These are phyloP conservation scores for Heliconius ismenius DNA, from an alignment of 2,888 invertebrate species.

Conservation along the genomic window DNA sequence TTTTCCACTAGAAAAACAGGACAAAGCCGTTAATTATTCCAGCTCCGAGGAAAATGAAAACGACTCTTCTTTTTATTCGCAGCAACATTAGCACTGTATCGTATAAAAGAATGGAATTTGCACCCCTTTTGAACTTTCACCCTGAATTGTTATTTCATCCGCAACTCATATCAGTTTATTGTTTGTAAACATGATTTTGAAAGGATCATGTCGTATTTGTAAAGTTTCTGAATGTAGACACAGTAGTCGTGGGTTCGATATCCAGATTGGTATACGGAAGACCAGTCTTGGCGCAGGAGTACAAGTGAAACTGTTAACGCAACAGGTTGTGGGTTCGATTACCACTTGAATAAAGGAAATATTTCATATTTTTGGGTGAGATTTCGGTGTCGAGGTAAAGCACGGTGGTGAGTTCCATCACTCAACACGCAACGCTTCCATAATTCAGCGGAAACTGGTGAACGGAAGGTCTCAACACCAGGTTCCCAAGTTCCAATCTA, in stretches of 20 bases:
- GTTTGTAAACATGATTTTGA: neutral
- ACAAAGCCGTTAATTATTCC: slow-evolving; percentile 30
- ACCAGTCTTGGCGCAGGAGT: neutral
- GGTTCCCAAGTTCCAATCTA: neutral
- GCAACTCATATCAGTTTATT: neutral
- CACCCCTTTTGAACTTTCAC: neutral
- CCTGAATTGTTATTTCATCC: slow-evolving; percentile 3
- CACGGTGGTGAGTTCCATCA: neutral
- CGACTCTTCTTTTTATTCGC: slow-evolving; percentile 5
- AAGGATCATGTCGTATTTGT: neutral
- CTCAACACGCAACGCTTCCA: neutral
- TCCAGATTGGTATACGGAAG: no score
- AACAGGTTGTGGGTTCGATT: no score
- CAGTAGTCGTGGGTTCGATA: no score
- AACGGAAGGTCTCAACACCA: neutral
- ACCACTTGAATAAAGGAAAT: no score
- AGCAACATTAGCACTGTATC: slow-evolving; percentile 29
- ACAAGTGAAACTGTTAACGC: neutral
- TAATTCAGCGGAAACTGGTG: neutral
- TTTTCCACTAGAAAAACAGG: slow-evolving; percentile 12
- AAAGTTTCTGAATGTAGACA: neutral
- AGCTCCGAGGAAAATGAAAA: slow-evolving; percentile 13
- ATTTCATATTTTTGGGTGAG: no score
- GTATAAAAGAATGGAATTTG: neutral
- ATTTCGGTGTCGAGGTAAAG: no score